These are phyloP conservation scores for Polydesmus complanatus DNA, from an alignment of 2,888 invertebrate genomes.

Conservation along the genomic window DNA sequence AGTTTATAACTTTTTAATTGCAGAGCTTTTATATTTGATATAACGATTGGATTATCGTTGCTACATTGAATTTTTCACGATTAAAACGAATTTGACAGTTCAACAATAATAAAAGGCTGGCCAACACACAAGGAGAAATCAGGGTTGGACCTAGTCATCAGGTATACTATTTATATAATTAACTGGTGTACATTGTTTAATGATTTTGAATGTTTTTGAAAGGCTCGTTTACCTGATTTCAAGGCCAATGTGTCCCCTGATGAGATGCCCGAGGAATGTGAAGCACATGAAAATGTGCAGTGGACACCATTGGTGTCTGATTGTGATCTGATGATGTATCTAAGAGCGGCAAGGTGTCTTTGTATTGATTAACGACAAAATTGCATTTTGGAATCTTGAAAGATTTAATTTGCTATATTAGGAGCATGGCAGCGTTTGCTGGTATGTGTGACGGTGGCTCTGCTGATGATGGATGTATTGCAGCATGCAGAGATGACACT, in stretches of 20 bases:
- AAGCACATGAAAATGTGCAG: constrained; percentile 68
- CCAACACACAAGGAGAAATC: constrained; percentile 44
- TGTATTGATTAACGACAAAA: no score
- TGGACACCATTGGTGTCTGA: constrained; percentile 93
- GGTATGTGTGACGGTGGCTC: constrained; percentile 98
- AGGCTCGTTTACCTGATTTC: constrained; percentile 50
- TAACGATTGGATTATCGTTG: no score
- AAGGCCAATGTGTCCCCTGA: constrained; percentile 30
- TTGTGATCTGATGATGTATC: constrained; percentile 92
- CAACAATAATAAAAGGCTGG: constrained; percentile 41
- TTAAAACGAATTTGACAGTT: no score
- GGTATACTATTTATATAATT: constrained; percentile 27
- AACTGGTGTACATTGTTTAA: neutral
- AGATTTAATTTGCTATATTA: constrained; percentile 19
- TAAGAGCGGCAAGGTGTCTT: constrained; percentile 67
- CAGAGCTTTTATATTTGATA: no score
- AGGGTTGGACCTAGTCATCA: constrained; percentile 45
- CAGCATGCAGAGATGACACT: constrained; percentile 91
- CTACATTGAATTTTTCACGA: no score
- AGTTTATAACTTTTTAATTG: no score
- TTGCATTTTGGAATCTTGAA: neutral
- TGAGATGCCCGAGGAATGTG: constrained; percentile 37
- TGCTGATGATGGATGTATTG: constrained; percentile 91
- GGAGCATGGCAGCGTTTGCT: constrained; percentile 94
- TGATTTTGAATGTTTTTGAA: constrained; percentile 14